Conservation (phyloP, 1,140 invertebrate genomes). For the Zaprionus gabonicus region DNA sequence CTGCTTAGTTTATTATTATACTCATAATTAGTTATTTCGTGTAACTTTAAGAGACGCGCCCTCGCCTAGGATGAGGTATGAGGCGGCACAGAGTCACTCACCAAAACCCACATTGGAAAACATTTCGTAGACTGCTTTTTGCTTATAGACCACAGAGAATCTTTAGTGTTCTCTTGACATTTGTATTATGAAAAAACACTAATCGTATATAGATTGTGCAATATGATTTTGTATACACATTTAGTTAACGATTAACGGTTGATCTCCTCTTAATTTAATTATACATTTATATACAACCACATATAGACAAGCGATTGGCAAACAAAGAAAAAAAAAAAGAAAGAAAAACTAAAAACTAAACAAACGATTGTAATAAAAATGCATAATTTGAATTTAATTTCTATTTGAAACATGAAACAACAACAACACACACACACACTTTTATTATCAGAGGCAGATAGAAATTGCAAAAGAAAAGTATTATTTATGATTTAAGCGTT, state of each 20-base stretch:
- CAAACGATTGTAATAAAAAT: conserved; percentile 62
- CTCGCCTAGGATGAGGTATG: conserved; percentile 16
- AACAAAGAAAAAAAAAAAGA: conserved; percentile 22
- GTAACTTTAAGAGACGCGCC: conserved; percentile 38
- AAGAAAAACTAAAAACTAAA: conserved; percentile 13
- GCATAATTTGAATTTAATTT: conserved; percentile 62
- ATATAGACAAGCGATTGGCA: conserved; percentile 28
- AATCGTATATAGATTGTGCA: conserved; percentile 71
- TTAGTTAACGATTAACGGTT: conserved; percentile 62
- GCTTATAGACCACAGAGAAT: conserved; percentile 54
- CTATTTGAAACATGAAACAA: conserved; percentile 24
- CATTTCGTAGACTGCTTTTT: conserved; percentile 73
- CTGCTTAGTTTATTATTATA: conserved; percentile 36
- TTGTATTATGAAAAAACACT: conserved; percentile 55
- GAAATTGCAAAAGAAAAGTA: conserved; percentile 57
- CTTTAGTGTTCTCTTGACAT: conserved; percentile 47
- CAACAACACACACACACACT: conserved; percentile 20
- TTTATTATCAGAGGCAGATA: conserved; percentile 53
- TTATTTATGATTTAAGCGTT: conserved; percentile 75
- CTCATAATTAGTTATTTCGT: conserved; percentile 22
- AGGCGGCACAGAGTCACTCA: conserved; percentile 53
- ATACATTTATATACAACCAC: conserved; percentile 21
- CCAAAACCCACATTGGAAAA: conserved; percentile 70
- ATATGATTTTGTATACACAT: conserved; percentile 70
- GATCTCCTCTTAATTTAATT: conserved; percentile 82